Base-by-base conservation (phyloP, 2,113 vertebrate species). In the Urocitellus parryii region DNA sequence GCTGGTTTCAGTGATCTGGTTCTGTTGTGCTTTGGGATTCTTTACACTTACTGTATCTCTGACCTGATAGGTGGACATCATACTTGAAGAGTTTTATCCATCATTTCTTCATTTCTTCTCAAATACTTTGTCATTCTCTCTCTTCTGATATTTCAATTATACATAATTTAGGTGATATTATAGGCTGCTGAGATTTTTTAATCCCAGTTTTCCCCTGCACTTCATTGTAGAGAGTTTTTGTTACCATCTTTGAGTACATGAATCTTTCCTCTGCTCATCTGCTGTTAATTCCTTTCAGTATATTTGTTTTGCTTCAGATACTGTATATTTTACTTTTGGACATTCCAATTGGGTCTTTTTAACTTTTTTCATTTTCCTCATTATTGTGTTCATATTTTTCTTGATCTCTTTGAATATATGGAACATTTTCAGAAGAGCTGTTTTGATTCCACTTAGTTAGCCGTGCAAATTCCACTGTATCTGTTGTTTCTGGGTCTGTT, bases 101-200 rank as follows among this genome's bases (percentile, higher is more conserved):
- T 88, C 61, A 45, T 93, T 94, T 76, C 17, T 89, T 88, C 61
- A 45, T 93, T 94, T 68, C 22, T 70, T 83, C 29, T 88, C 45
- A 84, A n/a, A 84, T 67, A 27, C 94, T 77, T 76, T 45, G 24
- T 77, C 8, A 8, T 51, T 94, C 24, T 92, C 45, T 14, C 14
- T 70, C 67, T 7, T 70, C 67, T 70, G 16, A 68, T 68, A 68
- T 34, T 81, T 58, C 4, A 83, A 10, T 72, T 39, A 34, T 16
- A n/a, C 48, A 45, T 67, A n/a, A 4, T 34, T 72, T 65, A 74
- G 56, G 67, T 84, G 12, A 77, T 56, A 65, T 18, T 63, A 6
- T 82, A n/a, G 8, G 32, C 4, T 58, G 34, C 17, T 29, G 51
- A 76, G 9, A 27, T 65, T 39, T 39, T 45, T 45, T 45, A 63